Evolutionary conservation across 2,797 vertebrate genomes (phyloP).

Genomic region (Brachymystax lenok): DNA sequence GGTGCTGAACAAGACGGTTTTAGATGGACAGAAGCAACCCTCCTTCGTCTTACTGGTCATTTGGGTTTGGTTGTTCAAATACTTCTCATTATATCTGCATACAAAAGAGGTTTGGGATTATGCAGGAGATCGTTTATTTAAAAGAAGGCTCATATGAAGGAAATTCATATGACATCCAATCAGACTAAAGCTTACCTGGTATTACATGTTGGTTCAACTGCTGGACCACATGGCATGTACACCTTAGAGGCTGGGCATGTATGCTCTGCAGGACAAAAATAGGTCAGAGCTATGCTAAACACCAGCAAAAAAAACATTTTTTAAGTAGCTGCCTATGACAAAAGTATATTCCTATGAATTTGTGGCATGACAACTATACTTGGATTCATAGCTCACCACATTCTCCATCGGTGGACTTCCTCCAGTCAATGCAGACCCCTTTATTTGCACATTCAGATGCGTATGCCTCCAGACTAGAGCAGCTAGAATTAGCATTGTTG

Average conservation of each 20-base stretch:
- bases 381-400: constrained; percentile 69
- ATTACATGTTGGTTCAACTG: constrained; percentile 70
- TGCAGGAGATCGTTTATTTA: neutral
- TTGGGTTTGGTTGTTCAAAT: neutral
- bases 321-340: neutral
- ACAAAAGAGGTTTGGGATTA: neutral
- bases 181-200: constrained; percentile 47
- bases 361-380: neutral
- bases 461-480: constrained; percentile 77
- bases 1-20: constrained; percentile 70
- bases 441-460: constrained; percentile 68
- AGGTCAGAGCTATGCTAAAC: neutral
- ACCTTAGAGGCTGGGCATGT: constrained; percentile 73
- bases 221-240: constrained; percentile 76
- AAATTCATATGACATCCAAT: neutral
- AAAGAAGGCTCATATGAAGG: neutral
- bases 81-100: constrained; percentile 6
- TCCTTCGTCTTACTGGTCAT: constrained; percentile 49
- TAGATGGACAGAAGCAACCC: constrained; percentile 79
- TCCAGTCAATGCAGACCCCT: constrained; percentile 79
- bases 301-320: neutral
- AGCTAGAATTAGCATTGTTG: constrained; percentile 34
- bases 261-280: constrained; percentile 59
- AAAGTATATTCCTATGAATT: neutral
- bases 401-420: constrained; percentile 68